phyloP scores from a whole-genome alignment of 23 tunicate genomes.

The Trididemnum nubilum region DNA sequence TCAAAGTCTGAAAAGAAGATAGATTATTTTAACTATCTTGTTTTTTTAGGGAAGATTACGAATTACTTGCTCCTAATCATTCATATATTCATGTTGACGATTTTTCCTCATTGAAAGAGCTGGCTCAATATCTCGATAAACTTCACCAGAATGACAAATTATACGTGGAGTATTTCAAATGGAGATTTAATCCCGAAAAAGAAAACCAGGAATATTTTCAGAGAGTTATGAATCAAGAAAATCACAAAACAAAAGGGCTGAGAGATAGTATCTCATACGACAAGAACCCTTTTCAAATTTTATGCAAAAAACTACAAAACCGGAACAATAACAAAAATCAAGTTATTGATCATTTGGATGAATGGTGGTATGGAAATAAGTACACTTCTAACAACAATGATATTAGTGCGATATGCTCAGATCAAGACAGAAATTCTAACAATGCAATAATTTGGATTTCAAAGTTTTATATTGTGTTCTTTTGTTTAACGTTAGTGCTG shows the following conservation, averaged over 20 bases:
- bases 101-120: conserved; percentile 42
- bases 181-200: conserved; percentile 2
- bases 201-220: not conserved
- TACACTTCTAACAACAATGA: not conserved
- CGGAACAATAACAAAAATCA: not conserved
- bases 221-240: not conserved
- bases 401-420: conserved; percentile 17
- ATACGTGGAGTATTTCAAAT: conserved; percentile 49
- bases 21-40: no score
- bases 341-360: conserved; percentile 24
- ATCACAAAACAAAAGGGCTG: not conserved
- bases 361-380: conserved; percentile 70
- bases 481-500: no score
- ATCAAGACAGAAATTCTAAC: not conserved
- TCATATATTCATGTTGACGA: conserved; percentile 81
- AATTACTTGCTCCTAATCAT: conserved; percentile 49
- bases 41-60: conserved; percentile 65
- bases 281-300: not conserved
- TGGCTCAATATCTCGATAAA: conserved; percentile 42
- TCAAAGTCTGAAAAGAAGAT: no score
- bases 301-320: conserved; percentile 19
- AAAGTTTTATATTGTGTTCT: no score
- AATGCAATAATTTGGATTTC: no score
- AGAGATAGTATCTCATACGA: conserved; percentile 13
- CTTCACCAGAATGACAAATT: conserved; percentile 30